A percentile compares a stretch with the other conserved stretches of the same genome.
Evolutionary conservation across 2,797 vertebrate genomes (phyloP).

Genomic region (Spinibarbus caldwelli): DNA sequence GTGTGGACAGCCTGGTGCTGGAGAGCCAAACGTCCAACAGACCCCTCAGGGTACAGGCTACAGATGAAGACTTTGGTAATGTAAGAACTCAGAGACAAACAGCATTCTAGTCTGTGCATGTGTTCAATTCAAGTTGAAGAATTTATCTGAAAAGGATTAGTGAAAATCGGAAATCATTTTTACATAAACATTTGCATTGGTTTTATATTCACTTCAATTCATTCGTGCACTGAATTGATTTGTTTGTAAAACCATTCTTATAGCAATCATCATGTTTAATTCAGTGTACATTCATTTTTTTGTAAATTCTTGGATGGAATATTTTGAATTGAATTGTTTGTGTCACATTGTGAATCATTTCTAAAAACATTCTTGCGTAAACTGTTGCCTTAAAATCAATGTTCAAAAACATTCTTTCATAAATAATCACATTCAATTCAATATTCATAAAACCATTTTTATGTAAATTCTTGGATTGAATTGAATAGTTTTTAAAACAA

Average conservation of each 20-base stretch:
- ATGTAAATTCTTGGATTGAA: background rate
- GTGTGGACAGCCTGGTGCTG: constrained; percentile 66
- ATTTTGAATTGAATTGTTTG: background rate
- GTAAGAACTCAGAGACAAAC: constrained; percentile 70
- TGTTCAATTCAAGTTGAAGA: background rate
- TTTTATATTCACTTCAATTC: background rate
- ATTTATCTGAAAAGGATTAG: background rate
- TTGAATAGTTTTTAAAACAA: background rate
- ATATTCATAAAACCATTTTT: background rate
- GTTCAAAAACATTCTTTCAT: background rate
- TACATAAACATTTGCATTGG: background rate
- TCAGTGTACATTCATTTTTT: background rate
- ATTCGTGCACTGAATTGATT: background rate
- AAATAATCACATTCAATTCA: background rate
- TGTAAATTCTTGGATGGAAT: background rate
- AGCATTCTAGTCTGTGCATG: too few species aligned
- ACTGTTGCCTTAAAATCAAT: background rate
- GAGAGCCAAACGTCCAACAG: constrained; percentile 63
- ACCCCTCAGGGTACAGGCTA: constrained; percentile 78
- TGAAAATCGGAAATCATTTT: background rate
- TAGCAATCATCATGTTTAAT: background rate
- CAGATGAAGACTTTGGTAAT: constrained; percentile 77
- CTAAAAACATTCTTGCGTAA: background rate
- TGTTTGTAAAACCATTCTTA: background rate
- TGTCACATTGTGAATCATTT: background rate